Evolutionary conservation across 1,140 invertebrate species (phyloP).

Genomic region (Zaprionus davidi): DNA sequence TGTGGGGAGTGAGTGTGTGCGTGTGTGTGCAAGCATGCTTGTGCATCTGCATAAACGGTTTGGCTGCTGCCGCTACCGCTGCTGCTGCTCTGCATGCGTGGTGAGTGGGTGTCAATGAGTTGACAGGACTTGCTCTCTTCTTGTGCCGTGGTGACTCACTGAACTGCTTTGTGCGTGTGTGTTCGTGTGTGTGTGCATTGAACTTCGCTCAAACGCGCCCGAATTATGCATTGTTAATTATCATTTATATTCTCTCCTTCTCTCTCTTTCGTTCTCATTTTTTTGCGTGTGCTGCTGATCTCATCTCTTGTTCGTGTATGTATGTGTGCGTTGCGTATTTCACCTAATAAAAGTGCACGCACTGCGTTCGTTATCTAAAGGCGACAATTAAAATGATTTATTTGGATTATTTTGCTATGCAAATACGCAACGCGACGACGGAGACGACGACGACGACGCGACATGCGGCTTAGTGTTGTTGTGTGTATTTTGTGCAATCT

Average conservation of each 20-base stretch:
- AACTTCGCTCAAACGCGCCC: conserved; percentile 21
- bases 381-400: conserved; percentile 66
- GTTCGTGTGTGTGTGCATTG: not conserved
- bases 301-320: conserved; percentile 2
- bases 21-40: conserved; percentile 43
- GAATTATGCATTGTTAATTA: conserved; percentile 23
- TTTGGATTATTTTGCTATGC: conserved; percentile 53
- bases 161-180: conserved; percentile 13
- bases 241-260: conserved; percentile 24
- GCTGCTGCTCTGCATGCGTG: conserved; percentile 20
- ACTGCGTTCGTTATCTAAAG: conserved; percentile 51
- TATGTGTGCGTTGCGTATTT: conserved; percentile 26
- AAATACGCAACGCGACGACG: conserved; percentile 40
- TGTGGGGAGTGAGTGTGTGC: conserved; percentile 5
- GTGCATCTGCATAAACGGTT: conserved; percentile 23
- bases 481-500: conserved; percentile 36
- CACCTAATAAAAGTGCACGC: conserved; percentile 59
- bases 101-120: conserved; percentile 36
- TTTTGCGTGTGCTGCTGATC: conserved; percentile 6
- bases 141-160: conserved; percentile 31
- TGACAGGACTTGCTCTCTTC: conserved; percentile 26
- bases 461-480: conserved; percentile 11
- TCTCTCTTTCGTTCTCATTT: conserved; percentile 5
- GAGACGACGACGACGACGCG: conserved; percentile 9
- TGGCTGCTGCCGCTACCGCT: not conserved